Evolutionary conservation across 92 coral and sea anemone species (phyloP).

Genomic region (Scolanthus callimorphus): DNA sequence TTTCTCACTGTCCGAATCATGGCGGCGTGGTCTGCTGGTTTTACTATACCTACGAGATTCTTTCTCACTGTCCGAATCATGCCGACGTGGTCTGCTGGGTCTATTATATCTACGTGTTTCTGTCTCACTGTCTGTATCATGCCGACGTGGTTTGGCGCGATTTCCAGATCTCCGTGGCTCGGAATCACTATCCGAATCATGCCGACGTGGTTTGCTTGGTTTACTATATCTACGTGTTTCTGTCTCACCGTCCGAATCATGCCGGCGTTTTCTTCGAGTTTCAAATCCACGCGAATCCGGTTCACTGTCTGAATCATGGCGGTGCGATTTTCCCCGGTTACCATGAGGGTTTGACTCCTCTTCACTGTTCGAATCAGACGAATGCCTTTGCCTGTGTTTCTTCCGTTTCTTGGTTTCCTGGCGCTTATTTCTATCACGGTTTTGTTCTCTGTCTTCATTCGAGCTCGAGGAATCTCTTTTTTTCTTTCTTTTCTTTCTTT

Average conservation of each 20-base stretch:
- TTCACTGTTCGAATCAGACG: no score
- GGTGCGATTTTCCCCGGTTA: no score
- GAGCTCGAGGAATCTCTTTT: background rate
- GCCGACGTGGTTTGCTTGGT: background rate
- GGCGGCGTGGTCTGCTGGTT: background rate
- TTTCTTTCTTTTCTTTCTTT: background rate
- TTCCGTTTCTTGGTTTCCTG: no score
- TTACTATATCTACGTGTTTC: no score
- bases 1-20: conserved; percentile 2
- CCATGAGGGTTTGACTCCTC: no score
- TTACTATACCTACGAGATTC: background rate
- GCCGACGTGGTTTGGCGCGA: background rate
- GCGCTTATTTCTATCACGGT: no score
- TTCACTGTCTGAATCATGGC: no score
- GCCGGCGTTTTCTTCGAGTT: background rate
- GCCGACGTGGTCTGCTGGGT: background rate
- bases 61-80: background rate
- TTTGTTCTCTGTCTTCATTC: background rate
- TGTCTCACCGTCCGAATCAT: background rate
- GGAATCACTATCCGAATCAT: background rate
- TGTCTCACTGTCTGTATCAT: background rate
- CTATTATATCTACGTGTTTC: background rate
- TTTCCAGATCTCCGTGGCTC: background rate
- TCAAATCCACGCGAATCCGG: background rate
- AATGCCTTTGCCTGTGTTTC: no score